phyloP scores from a whole-genome alignment of 2,888 invertebrate genomes.

The Gastracanthus pulcherrimus region DNA sequence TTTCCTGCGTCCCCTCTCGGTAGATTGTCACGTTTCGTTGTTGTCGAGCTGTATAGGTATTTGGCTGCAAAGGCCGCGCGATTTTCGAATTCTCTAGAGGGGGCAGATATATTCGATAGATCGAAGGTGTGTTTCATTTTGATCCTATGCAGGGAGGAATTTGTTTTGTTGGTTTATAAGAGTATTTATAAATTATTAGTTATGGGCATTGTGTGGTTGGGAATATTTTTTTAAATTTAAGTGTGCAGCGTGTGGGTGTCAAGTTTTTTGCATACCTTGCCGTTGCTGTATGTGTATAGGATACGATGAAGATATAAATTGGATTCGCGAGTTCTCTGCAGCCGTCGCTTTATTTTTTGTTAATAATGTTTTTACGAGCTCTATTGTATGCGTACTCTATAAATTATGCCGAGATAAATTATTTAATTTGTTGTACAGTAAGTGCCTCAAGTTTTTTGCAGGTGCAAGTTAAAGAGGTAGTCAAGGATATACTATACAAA shows the following conservation, averaged over 20 bases:
- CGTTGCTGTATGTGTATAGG: neutral
- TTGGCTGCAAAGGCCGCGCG: neutral
- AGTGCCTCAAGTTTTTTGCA: neutral
- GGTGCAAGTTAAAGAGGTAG: neutral
- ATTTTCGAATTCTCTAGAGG: constrained; percentile 1
- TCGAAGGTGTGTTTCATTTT: neutral
- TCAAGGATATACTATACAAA: neutral
- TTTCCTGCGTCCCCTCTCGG: too few relatives aligned
- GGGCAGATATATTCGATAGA: neutral
- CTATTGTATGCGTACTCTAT: neutral
- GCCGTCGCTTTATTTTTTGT: neutral
- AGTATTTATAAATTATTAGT: neutral
- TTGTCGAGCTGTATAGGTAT: too few relatives aligned
- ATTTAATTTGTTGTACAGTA: neutral
- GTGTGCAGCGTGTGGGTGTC: too few relatives aligned
- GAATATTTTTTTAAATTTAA: too few relatives aligned
- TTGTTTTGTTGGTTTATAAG: neutral
- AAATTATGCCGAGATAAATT: neutral
- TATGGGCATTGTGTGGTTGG: too few relatives aligned
- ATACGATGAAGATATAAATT: constrained; percentile 20
- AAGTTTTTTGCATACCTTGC: too few relatives aligned
- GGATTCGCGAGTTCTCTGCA: neutral
- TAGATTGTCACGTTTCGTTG: too few relatives aligned
- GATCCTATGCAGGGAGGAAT: neutral
- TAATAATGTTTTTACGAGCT: constrained; percentile 40